Evolutionary conservation across 2,113 vertebrate genomes (phyloP).

Genomic region (Chaetops frenatus): DNA sequence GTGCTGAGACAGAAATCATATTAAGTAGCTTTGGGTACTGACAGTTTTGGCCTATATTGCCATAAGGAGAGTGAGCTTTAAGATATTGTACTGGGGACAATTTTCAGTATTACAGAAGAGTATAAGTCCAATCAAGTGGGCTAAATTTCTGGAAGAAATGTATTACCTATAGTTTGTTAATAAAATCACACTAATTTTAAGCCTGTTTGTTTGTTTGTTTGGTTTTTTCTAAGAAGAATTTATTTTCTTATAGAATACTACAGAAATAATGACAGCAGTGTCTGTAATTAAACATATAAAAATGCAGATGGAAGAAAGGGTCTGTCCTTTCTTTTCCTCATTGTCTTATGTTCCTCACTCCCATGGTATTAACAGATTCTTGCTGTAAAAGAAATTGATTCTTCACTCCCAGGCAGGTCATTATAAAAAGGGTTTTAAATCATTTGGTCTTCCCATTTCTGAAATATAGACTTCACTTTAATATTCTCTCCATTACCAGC

Average conservation of each 20-base stretch:
- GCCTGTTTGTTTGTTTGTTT: too few species aligned
- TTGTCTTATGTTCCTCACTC: conserved; percentile 14
- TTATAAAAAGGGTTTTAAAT: conserved; percentile 75
- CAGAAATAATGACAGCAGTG: background rate
- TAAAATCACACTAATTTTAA: background rate
- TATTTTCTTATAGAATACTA: background rate
- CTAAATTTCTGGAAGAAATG: background rate
- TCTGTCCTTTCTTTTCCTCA: background rate
- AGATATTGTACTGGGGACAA: background rate
- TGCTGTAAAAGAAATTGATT: conserved; percentile 74
- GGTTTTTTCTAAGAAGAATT: background rate
- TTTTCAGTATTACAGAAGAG: background rate
- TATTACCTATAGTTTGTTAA: background rate
- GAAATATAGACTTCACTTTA: conserved; percentile 77
- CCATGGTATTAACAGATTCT: conserved; percentile 65
- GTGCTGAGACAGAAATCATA: background rate
- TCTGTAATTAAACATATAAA: conserved; percentile 11
- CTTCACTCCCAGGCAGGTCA: conserved; percentile 68
- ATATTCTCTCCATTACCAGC: conserved; percentile 71
- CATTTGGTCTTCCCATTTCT: conserved; percentile 68
- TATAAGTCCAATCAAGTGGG: background rate
- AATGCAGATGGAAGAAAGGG: background rate
- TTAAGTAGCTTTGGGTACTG: background rate
- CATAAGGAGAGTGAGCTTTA: background rate
- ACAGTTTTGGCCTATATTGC: background rate